Conservation (phyloP, 2,888 invertebrate genomes). For the Proisotoma minuta region DNA sequence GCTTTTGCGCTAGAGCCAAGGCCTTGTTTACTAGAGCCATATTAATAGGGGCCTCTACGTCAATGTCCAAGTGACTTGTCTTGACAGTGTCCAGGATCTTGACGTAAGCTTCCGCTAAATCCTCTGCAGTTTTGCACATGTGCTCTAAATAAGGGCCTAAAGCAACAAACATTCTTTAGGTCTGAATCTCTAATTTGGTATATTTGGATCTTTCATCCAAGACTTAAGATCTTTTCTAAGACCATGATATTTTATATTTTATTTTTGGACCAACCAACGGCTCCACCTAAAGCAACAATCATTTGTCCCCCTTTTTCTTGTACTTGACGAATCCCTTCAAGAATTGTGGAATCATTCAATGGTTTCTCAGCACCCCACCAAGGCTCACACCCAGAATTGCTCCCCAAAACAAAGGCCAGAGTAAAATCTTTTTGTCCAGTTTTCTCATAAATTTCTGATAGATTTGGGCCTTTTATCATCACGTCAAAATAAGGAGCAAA, state of each 20-base stretch:
- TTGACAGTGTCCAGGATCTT: conserved; percentile 35
- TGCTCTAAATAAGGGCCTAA: conserved; percentile 44
- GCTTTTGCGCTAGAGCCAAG: conserved; percentile 35
- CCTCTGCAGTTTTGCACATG: conserved; percentile 24
- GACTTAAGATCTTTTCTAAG: no score
- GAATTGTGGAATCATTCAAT: conserved; percentile 36
- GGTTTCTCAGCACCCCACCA: conserved; percentile 41
- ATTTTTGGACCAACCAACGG: conserved; percentile 18
- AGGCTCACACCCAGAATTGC: conserved; percentile 35
- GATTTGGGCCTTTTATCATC: conserved; percentile 24
- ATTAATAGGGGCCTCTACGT: conserved; percentile 42
- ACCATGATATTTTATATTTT: background rate
- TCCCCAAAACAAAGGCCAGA: conserved; percentile 42
- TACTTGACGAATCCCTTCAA: conserved; percentile 33
- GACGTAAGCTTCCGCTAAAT: conserved; percentile 36
- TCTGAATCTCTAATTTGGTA: background rate
- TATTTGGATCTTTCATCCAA: no score
- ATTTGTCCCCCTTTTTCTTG: conserved; percentile 42
- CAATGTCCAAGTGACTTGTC: conserved; percentile 42
- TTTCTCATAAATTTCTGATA: conserved; percentile 35
- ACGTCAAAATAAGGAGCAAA: conserved; percentile 44
- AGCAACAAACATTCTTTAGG: no score
- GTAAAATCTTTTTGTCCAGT: conserved; percentile 41
- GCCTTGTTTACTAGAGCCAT: conserved; percentile 40
- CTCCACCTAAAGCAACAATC: conserved; percentile 43